phyloP scores from a whole-genome alignment of 2,888 invertebrate species.

The Parochlus steinenii region DNA sequence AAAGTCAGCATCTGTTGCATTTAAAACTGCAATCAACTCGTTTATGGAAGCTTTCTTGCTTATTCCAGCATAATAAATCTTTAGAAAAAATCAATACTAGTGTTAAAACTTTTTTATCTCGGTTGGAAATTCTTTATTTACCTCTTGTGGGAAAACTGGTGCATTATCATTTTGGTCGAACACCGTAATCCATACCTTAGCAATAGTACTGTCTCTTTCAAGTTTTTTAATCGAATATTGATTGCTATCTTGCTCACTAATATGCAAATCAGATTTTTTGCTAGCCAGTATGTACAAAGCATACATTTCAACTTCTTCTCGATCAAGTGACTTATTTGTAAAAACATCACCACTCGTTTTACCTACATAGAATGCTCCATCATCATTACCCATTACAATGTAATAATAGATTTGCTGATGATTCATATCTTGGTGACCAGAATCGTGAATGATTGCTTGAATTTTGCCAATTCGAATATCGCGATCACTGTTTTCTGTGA shows the following conservation, averaged over 20 bases:
- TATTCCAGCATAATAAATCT: slow-evolving; percentile 38
- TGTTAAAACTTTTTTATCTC: not conserved
- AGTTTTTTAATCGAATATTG: slow-evolving; percentile 30
- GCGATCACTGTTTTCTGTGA: slow-evolving; percentile 51
- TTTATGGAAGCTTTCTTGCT: slow-evolving; percentile 63
- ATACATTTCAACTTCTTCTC: slow-evolving; percentile 60
- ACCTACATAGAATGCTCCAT: slow-evolving; percentile 60
- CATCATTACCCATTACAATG: slow-evolving; percentile 59
- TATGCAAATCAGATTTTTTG: slow-evolving; percentile 61
- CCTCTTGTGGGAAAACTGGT: slow-evolving; percentile 47
- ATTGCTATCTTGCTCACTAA: slow-evolving; percentile 32
- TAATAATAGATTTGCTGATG: slow-evolving; percentile 60
- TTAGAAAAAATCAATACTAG: not conserved
- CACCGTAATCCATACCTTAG: slow-evolving; percentile 52
- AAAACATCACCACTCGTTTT: slow-evolving; percentile 63
- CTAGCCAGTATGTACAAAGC: slow-evolving; percentile 64
- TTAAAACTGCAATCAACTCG: slow-evolving; percentile 54
- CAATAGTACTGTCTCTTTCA: slow-evolving; percentile 47
- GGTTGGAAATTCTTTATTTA: slow-evolving; percentile 12
- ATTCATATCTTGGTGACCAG: slow-evolving; percentile 1
- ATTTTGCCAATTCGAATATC: slow-evolving; percentile 45
- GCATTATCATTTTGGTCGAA: slow-evolving; percentile 75
- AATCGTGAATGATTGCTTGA: slow-evolving; percentile 21
- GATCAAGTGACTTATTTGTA: slow-evolving; percentile 64
- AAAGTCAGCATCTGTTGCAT: slow-evolving; percentile 67